These are phyloP conservation scores for Gymnothorax reevesii DNA, from an alignment of 2,797 vertebrate genomes.

Conservation along the genomic window DNA sequence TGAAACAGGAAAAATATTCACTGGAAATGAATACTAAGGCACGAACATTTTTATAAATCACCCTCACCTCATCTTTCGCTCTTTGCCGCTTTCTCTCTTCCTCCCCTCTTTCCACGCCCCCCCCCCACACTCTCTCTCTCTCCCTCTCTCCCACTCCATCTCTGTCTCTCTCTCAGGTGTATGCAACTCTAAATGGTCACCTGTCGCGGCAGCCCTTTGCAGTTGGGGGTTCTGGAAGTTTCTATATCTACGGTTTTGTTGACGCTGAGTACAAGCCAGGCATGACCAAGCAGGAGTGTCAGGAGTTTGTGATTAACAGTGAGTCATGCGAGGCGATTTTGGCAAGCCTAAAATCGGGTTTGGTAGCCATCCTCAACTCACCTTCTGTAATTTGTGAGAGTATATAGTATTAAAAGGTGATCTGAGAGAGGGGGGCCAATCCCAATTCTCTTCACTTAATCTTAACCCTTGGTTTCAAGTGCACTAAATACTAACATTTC, in stretches of 20 bases:
- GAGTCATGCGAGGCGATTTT: constrained; percentile 35
- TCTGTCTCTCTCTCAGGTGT: constrained; percentile 70
- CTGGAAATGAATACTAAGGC: too few species aligned
- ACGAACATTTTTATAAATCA: too few species aligned
- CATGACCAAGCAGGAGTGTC: constrained; percentile 74
- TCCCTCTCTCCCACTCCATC: neutral
- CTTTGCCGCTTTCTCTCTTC: too few species aligned
- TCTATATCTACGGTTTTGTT: constrained; percentile 82
- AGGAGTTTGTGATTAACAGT: constrained; percentile 80
- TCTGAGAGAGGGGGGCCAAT: too few species aligned
- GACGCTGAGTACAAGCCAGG: constrained; percentile 75
- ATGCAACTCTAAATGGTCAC: constrained; percentile 78
- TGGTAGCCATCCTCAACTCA: neutral
- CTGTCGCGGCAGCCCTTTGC: constrained; percentile 80
- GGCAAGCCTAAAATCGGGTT: neutral
- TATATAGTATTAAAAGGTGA: neutral
- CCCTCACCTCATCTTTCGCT: too few species aligned
- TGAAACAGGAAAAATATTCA: too few species aligned
- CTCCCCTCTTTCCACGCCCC: too few species aligned
- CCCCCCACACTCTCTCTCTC: neutral
- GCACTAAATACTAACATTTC: too few species aligned
- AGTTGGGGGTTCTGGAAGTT: constrained; percentile 83
- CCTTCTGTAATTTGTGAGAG: too few species aligned
- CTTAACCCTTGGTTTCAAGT: too few species aligned
- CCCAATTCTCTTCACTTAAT: too few species aligned